Percentiles rank a stretch among this genome's conserved stretches.
Conservation (phyloP, 2,888 invertebrate species). For the Cacoxenus indagator region DNA sequence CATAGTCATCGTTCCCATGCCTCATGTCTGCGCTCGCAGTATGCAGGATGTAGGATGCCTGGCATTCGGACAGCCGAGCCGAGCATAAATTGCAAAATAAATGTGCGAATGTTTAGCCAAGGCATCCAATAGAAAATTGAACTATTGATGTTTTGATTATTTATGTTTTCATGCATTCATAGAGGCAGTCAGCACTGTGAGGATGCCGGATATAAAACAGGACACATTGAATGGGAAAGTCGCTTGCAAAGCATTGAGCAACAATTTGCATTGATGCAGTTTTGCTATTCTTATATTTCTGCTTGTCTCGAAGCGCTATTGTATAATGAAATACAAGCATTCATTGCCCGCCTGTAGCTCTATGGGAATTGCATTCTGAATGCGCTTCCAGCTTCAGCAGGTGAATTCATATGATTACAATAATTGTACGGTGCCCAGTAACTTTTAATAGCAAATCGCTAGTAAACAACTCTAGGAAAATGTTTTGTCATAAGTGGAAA, state of each 20-base stretch:
- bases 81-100: constrained; percentile 47
- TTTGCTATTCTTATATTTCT: not conserved
- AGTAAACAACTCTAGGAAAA: too few relatives aligned
- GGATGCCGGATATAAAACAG: not conserved
- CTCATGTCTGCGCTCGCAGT: not conserved
- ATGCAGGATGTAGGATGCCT: too few relatives aligned
- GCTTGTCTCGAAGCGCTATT: not conserved
- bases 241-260: not conserved
- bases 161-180: constrained; percentile 42
- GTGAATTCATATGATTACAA: not conserved
- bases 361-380: not conserved
- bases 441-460: too few relatives aligned
- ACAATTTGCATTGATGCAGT: constrained; percentile 13
- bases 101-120: constrained; percentile 36
- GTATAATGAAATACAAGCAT: not conserved
- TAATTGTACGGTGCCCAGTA: too few relatives aligned
- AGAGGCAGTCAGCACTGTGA: not conserved
- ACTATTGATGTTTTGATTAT: constrained; percentile 55
- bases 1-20: not conserved
- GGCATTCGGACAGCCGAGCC: not conserved
- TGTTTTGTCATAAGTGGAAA: too few relatives aligned
- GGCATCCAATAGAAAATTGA: constrained; percentile 45
- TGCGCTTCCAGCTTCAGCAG: not conserved
- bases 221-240: not conserved
- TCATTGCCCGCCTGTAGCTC: not conserved